Evolutionary conservation across 2,888 invertebrate genomes (phyloP), one percentile per base, ranked within the genome.

Genomic region (Epinotia nisella): DNA sequence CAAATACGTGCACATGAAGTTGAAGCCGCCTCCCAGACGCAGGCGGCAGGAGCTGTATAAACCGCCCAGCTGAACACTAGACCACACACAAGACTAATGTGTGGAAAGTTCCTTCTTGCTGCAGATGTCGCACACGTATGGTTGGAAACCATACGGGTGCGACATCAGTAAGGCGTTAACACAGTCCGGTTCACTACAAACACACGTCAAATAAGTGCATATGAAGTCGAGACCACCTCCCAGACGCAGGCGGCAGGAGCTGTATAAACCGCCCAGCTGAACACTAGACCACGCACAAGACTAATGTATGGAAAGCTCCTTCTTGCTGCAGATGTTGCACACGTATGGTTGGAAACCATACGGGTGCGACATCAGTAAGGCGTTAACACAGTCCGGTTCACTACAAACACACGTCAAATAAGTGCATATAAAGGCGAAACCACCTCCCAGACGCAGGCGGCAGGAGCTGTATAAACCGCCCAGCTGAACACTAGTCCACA

Each of bases 31-130:
- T 13, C 72, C 72, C n/a, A 56, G 72, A 9, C 49, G 72, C 0
- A 56, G 72, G 35, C 61, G 68, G 1, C 56, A 59, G 24, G 49
- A 62, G 15, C 17, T 61, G 0, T 91, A 90, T 49, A 87, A 85
- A 17, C 70, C 53, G 7, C 69, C n/a, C 15, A 49, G 61, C 53
- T 39, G 55, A 55, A 24, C 10, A 10, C n/a, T 35, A 60, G 35
- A n/a, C n/a, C 49, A 49, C 7, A 49, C 49, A 5, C 15, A 15
- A 45, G 15, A 45, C 11, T 45, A 45, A 45, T 45, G 15, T 39
- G 7, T 17, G 35, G 5, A 59, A 59, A 3, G 17, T 10, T 0
- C 39, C 7, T 9, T 35, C 1, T 35, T 35, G 7, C 9, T 35
- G 35, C 9, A 35, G 35, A 35, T 9, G 9, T 35, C 35, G 35